Base-by-base conservation (phyloP, 2,113 vertebrate species). In the Zosterops borbonicus region DNA sequence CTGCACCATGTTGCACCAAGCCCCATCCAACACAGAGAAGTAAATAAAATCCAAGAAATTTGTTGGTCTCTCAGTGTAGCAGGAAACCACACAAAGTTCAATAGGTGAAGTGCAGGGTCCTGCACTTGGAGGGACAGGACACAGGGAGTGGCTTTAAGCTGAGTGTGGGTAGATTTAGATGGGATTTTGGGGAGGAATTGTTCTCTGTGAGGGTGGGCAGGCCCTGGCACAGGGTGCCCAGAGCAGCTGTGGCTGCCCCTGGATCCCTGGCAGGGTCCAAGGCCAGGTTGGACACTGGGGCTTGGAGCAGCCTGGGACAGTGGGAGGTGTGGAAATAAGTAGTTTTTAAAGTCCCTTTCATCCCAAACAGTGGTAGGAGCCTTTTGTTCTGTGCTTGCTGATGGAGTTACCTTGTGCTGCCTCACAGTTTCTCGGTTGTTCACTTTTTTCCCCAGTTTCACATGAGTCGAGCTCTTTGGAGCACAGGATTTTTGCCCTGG, bases 391-490 rank as follows among this genome's bases (percentile, higher is more conserved):
- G 24, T 39, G 28, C 47, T 42, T 63, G 25, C 24, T 52, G 67
- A 6, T 62, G 1, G 7, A 29, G 5, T 75, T 59, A 4, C 10
- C 42, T 41, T 41, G 18, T 87, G n/a, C 75, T 74, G 23, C 60
- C n/a, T 60, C 31, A 4, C 12, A 17, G 0, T 39, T 49, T 15
- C 29, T 14, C 14, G 0, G 4, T 19, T 39, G 8, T 16, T 87
- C 8, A 0, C 4, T 39, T 79, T 44, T 76, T 59, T 20, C 14
- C 49, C 49, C 27, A 7, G 35, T 74, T 55, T 46, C 35, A 50
- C 11, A 1, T 3, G 17, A 35, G 27, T 0, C 17, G 11, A 41
- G 19, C 56, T 67, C 52, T 53, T 31, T 8, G 24, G 52, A 86
- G 76, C 37, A 5, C 31, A 44, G 67, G 9, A 1, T 3, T 63